Evolutionary conservation across 1,140 invertebrate species (phyloP).

Genomic region (Drosophila bifasciata): DNA sequence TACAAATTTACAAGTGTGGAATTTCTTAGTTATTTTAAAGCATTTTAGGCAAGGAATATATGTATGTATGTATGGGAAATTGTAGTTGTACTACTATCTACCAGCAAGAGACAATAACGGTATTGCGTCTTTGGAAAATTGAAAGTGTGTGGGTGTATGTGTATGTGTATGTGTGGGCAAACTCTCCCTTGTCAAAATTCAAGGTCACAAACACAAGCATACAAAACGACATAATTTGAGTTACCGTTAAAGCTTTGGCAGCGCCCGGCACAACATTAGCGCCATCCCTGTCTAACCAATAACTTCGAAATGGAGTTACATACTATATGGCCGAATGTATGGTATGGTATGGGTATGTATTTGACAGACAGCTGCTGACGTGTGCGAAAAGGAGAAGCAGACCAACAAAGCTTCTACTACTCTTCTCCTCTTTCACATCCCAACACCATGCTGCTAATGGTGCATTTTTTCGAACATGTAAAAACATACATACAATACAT

Average conservation of each 20-base stretch:
- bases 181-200: slow-evolving; percentile 47
- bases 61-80: background rate
- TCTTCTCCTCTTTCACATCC: no score
- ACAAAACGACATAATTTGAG: slow-evolving; percentile 40
- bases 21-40: background rate
- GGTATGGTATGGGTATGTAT: no score
- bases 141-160: slow-evolving; percentile 27
- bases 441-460: no score
- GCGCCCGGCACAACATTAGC: slow-evolving; percentile 39
- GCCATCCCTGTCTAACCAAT: slow-evolving; percentile 31
- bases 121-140: slow-evolving; percentile 43
- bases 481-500: slow-evolving; percentile 13
- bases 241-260: slow-evolving; percentile 48
- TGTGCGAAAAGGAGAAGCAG: no score
- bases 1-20: no score
- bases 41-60: background rate
- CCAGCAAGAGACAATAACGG: slow-evolving; percentile 14
- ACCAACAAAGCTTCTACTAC: no score
- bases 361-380: slow-evolving; percentile 9
- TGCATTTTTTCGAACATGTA: slow-evolving; percentile 12
- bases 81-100: background rate
- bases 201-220: slow-evolving; percentile 52
- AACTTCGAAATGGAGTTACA: slow-evolving; percentile 11
- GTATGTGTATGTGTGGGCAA: slow-evolving; percentile 16
- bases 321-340: slow-evolving; percentile 5